Evolutionary conservation across 2,113 vertebrate species (phyloP).

Genomic region (Scomber colias): DNA sequence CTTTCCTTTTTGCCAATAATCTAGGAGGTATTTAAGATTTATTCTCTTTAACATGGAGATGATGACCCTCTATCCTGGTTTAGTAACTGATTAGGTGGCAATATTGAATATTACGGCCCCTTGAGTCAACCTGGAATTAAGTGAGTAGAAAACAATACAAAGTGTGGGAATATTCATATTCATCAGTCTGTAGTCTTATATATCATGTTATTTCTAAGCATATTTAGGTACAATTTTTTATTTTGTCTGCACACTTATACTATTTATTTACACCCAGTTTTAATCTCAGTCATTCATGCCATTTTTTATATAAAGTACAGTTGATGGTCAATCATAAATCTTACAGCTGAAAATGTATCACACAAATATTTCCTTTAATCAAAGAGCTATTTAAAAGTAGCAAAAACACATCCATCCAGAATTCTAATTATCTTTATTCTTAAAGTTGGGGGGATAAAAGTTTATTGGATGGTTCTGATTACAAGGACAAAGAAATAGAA

Average conservation of each 20-base stretch:
- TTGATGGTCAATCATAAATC: neutral
- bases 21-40: constrained; percentile 43
- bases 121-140: neutral
- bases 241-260: neutral
- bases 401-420: neutral
- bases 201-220: neutral
- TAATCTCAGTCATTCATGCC: neutral
- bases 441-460: too few species aligned
- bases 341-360: neutral
- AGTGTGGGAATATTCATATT: neutral
- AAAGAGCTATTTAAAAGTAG: neutral
- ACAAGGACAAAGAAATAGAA: neutral
- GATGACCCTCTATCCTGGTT: constrained; percentile 6
- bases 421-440: neutral
- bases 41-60: constrained; percentile 34
- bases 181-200: neutral
- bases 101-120: neutral
- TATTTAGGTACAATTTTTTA: too few species aligned
- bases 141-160: neutral
- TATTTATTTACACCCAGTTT: neutral
- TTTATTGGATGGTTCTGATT: neutral
- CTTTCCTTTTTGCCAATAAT: constrained; percentile 57
- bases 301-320: neutral
- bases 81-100: neutral
- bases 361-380: too few species aligned